phyloP scores from a whole-genome alignment of 2,113 vertebrate species.

The Bos taurus region DNA sequence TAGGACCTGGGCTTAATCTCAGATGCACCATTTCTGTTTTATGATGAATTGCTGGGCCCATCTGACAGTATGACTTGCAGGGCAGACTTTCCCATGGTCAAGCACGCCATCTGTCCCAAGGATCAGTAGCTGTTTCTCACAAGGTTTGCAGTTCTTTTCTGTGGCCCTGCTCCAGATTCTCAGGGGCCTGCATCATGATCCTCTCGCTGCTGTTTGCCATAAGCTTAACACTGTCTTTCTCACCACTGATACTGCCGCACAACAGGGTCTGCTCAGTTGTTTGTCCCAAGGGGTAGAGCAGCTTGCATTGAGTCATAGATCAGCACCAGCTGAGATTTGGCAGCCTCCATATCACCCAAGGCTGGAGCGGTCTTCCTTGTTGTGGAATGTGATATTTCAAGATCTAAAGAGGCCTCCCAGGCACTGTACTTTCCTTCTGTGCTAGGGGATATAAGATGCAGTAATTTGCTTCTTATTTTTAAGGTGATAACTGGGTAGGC shows the following conservation, averaged over 20 bases:
- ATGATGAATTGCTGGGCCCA: background rate
- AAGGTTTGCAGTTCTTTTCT: background rate
- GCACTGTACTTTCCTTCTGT: background rate
- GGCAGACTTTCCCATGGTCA: background rate
- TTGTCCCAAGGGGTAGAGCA: background rate
- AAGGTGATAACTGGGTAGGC: background rate
- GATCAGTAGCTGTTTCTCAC: background rate
- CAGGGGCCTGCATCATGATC: background rate
- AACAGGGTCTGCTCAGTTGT: background rate
- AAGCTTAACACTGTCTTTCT: no score
- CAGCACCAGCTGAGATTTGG: background rate
- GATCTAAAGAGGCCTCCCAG: background rate
- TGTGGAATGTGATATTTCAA: background rate
- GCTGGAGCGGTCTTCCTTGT: background rate
- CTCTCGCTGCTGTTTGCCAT: background rate
- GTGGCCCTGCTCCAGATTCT: background rate
- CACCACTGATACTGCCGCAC: background rate
- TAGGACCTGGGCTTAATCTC: background rate
- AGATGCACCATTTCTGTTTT: background rate
- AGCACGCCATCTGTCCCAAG: background rate
- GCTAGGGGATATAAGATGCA: background rate
- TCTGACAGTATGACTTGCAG: background rate
- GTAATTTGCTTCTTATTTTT: background rate
- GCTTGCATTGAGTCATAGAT: background rate
- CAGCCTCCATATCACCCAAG: background rate